Conservation (phyloP, 2,888 invertebrate genomes). For the Dynastes tityus region DNA sequence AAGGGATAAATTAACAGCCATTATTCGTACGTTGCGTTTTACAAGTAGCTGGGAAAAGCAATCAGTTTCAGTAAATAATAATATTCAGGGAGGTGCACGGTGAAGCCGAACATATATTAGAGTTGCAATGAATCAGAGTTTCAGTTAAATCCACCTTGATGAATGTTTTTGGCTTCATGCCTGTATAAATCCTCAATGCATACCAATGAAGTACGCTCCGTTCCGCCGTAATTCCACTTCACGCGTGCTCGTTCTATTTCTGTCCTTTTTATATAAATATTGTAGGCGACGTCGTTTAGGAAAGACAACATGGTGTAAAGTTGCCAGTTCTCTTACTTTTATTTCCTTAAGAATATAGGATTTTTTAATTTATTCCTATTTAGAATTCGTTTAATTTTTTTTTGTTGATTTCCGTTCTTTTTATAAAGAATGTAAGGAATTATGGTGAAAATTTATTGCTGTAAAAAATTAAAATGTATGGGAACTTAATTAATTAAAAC, state of each 20-base stretch:
- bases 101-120: conserved; percentile 71
- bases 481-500: too few species aligned
- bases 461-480: not conserved
- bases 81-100: conserved; percentile 65
- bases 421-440: not conserved
- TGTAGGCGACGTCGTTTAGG: conserved; percentile 26
- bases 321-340: conserved; percentile 17
- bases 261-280: conserved; percentile 49
- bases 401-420: not conserved
- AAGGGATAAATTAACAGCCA: conserved; percentile 32
- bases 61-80: conserved; percentile 69
- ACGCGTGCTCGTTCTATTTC: conserved; percentile 46
- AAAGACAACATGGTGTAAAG: not conserved
- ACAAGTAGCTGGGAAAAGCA: conserved; percentile 60
- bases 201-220: conserved; percentile 71
- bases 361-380: conserved; percentile 34
- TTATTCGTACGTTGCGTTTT: conserved; percentile 47
- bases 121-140: conserved; percentile 72
- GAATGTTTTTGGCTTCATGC: conserved; percentile 73
- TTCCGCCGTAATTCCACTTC: conserved; percentile 57
- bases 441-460: not conserved
- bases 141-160: conserved; percentile 73
- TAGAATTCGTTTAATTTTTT: not conserved
- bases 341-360: conserved; percentile 23
- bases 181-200: conserved; percentile 73